A percentile compares a stretch with the other conserved stretches of the same genome.
Conservation (phyloP, 2,113 vertebrate species). For the Corynorhinus townsendii region DNA sequence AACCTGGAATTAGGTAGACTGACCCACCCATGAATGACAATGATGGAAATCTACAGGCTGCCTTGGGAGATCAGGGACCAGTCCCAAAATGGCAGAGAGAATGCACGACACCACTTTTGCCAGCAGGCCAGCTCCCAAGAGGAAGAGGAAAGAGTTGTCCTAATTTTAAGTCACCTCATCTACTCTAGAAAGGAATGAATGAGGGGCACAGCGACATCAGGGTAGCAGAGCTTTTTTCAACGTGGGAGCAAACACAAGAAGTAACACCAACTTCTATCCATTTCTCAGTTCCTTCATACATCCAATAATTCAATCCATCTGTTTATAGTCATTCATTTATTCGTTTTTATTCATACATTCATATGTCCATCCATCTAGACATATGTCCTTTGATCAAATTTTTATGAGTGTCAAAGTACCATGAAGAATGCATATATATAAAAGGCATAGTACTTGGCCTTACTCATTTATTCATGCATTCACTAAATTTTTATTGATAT, state of each 20-base stretch:
- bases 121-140: neutral
- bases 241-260: neutral
- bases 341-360: neutral
- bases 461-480: slow-evolving; percentile 17
- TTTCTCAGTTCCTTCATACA: neutral
- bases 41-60: neutral
- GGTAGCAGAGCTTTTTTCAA: neutral
- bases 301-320: slow-evolving; percentile 7
- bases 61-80: neutral
- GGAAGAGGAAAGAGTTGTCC: neutral
- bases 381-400: slow-evolving; percentile 26
- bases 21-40: neutral
- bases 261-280: neutral
- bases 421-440: slow-evolving; percentile 8
- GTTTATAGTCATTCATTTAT: neutral
- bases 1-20: neutral
- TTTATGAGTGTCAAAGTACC: neutral
- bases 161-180: neutral
- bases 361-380: neutral
- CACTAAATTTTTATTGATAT: slow-evolving; percentile 23
- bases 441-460: neutral
- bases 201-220: neutral
- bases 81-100: neutral
- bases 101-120: neutral
- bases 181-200: neutral